Base-by-base conservation (phyloP, 1,140 invertebrate genomes). In the Zaprionus kolodkinae region DNA sequence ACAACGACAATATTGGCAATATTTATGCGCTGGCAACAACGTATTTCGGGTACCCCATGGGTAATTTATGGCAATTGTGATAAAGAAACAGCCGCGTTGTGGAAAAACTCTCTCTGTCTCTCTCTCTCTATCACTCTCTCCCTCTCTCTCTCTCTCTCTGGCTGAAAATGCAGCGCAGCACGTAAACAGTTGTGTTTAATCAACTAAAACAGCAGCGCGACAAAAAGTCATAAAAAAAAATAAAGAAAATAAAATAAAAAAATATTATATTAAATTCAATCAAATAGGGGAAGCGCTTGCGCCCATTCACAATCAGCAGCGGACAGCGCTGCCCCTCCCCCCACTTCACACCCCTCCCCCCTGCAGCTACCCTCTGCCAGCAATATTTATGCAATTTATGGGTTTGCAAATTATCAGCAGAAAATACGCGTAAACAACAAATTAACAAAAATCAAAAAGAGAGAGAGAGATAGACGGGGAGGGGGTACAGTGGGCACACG, bases 131-230 rank as follows among this genome's bases (percentile, higher is more conserved):
- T 21, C 21, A n/a, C 21, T 2, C 21, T 21, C 21, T 21, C 21
- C 2, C 1, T 21, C 21, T 21, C 21, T 21, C 21, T 21, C 21
- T 21, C 21, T 21, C 2, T 21, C 21, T 21, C 21, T 21, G 21
- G 1, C 21, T 21, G 21, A 21, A 21, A 21, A 21, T 1, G 21
- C 21, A 1, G 21, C 1, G 50, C 78, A 68, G 60, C 40, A 62
- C 61, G 77, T 71, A 84, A 85, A 84, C 77, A 85, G 73, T 84
- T 80, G 81, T 80, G 74, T 85, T 84, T 80, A 84, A 81, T 86
- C 82, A 81, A 85, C 81, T 85, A 85, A 85, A 84, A 80, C 74
- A 72, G 64, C 25, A 62, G 66, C 43, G 54, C 13, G 54, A 36
- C 50, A 59, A 63, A 61, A 35, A 62, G 36, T 30, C 1, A 30